Conservation (phyloP, 2,113 vertebrate genomes). For the Xenopus tropicalis region DNA sequence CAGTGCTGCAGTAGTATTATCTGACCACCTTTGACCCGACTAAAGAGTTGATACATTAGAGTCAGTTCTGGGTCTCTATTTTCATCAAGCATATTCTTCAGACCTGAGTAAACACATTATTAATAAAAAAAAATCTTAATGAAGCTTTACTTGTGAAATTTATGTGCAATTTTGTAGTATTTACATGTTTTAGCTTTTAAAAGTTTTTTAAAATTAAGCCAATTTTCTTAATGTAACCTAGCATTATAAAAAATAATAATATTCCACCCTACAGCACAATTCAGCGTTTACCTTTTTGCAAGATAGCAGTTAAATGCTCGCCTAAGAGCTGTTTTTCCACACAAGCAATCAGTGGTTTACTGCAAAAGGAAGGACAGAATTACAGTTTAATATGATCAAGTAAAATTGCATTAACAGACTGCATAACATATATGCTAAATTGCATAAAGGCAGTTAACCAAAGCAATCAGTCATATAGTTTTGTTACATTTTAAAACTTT, state of each 20-base stretch:
- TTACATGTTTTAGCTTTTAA: no score
- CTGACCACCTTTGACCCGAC: constrained; percentile 71
- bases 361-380: constrained; percentile 33
- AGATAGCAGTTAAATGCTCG: constrained; percentile 72
- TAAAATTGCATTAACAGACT: no score
- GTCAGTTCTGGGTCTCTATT: constrained; percentile 73
- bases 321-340: constrained; percentile 77
- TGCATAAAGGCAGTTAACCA: no score
- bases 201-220: no score
- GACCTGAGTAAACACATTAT: constrained; percentile 52
- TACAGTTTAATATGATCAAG: background rate
- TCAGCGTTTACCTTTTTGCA: constrained; percentile 70
- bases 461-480: no score
- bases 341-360: constrained; percentile 73
- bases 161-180: no score
- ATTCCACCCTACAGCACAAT: no score
- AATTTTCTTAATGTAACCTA: no score
- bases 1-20: constrained; percentile 71
- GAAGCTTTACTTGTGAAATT: no score
- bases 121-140: background rate
- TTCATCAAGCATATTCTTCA: constrained; percentile 72
- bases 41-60: constrained; percentile 74
- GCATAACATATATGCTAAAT: no score
- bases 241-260: no score
- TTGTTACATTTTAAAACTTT: no score